These are phyloP conservation scores for Ranitomeya variabilis DNA, from an alignment of 2,113 vertebrate genomes.

Conservation along the genomic window DNA sequence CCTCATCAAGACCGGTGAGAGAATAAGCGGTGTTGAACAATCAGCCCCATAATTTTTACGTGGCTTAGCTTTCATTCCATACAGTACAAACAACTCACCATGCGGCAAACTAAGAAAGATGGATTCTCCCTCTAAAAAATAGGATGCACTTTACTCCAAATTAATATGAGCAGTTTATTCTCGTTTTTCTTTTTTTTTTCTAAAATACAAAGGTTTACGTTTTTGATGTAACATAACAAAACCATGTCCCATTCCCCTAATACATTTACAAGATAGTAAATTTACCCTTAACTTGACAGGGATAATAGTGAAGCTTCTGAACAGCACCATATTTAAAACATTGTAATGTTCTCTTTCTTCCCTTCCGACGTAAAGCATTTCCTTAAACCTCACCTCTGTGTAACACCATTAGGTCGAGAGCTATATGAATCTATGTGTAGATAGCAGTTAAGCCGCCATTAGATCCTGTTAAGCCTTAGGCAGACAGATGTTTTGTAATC, in stretches of 20 bases:
- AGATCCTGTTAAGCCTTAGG: not conserved
- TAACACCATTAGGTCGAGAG: conserved; percentile 5
- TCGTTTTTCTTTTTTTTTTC: too few species aligned
- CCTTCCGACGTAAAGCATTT: not conserved
- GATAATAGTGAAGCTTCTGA: not conserved
- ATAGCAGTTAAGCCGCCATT: conserved; percentile 5
- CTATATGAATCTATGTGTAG: not conserved
- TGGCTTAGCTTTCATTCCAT: too few species aligned
- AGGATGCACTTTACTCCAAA: too few species aligned
- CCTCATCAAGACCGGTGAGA: too few species aligned
- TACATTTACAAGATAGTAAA: not conserved
- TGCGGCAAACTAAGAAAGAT: too few species aligned
- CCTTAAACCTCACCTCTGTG: not conserved
- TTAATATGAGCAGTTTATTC: too few species aligned
- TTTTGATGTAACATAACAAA: not conserved
- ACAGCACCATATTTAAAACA: not conserved
- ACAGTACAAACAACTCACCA: too few species aligned
- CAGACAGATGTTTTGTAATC: conserved; percentile 20
- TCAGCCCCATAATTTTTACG: too few species aligned
- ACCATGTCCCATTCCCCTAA: not conserved
- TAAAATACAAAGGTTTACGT: too few species aligned
- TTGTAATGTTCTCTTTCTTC: not conserved
- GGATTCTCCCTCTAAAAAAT: too few species aligned
- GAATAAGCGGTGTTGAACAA: too few species aligned
- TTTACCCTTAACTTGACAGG: not conserved